phyloP scores from a whole-genome alignment of 2,797 vertebrate species.

The Anguilla marmorata region DNA sequence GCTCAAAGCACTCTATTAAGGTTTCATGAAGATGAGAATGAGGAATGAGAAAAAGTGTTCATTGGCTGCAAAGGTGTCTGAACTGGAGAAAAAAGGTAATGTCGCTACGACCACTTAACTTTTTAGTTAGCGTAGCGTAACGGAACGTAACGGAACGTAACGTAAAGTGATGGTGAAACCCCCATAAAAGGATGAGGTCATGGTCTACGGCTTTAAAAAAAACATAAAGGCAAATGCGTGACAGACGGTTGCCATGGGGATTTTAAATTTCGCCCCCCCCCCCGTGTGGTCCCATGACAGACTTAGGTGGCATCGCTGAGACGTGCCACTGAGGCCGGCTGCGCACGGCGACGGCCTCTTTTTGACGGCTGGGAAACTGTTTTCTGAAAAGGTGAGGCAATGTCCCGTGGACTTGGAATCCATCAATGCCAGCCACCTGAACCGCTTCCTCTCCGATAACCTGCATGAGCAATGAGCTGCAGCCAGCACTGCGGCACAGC shows the following conservation, averaged over 20 bases:
- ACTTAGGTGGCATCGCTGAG: constrained; percentile 36
- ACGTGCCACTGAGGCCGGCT: background rate
- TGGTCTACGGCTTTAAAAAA: background rate
- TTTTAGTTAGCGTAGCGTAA: background rate
- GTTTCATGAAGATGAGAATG: background rate
- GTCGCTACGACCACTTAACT: background rate
- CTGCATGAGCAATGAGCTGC: constrained; percentile 53
- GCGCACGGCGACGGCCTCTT: constrained; percentile 44
- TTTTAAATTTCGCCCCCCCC: constrained; percentile 47
- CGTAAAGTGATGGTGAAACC: background rate
- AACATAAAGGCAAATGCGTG: constrained; percentile 10
- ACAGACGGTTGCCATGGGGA: constrained; percentile 38
- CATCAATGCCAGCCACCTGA: constrained; percentile 63
- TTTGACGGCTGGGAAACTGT: constrained; percentile 60
- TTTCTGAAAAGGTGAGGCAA: constrained; percentile 63
- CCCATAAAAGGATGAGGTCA: background rate
- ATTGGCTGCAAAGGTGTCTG: background rate
- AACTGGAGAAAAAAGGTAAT: background rate
- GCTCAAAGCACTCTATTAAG: background rate
- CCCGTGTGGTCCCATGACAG: constrained; percentile 39
- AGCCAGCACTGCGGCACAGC: constrained; percentile 23
- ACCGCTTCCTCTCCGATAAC: constrained; percentile 29
- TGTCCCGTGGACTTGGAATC: constrained; percentile 45
- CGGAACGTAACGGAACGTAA: background rate
- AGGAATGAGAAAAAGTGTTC: background rate